Percentiles rank a stretch among this genome's conserved stretches.
These are phyloP conservation scores for Salvator merianae DNA, from an alignment of 2,113 vertebrate species.

Conservation along the genomic window DNA sequence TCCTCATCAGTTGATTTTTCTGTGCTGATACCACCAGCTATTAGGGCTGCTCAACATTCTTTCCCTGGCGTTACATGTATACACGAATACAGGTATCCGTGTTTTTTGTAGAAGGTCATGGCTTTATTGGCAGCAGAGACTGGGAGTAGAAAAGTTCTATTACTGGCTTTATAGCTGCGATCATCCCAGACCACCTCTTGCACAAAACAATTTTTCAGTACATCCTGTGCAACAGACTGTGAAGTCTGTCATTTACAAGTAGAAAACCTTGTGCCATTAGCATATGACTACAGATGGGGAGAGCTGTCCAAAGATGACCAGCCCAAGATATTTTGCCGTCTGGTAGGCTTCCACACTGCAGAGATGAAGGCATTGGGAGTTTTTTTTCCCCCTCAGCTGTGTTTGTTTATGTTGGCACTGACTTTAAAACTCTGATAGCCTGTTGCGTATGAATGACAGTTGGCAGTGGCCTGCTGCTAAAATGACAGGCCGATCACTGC, in stretches of 20 bases:
- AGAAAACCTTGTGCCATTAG: not conserved
- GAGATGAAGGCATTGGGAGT: not conserved
- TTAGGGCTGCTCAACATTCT: not conserved
- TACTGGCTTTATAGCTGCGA: slow-evolving; percentile 9
- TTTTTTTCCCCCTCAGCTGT: not conserved
- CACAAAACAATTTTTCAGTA: not conserved
- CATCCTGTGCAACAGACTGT: not conserved
- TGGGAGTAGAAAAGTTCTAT: not conserved
- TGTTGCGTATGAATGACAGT: too few species aligned
- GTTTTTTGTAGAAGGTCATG: not conserved
- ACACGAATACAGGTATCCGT: not conserved
- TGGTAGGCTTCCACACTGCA: not conserved
- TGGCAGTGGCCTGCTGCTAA: too few species aligned
- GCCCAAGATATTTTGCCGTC: not conserved
- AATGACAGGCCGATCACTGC: too few species aligned
- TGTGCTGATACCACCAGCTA: not conserved
- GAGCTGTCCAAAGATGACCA: slow-evolving; percentile 16
- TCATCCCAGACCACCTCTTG: not conserved
- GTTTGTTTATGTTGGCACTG: not conserved
- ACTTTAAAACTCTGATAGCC: too few species aligned
- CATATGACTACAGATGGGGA: not conserved
- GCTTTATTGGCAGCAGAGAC: not conserved
- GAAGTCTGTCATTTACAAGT: not conserved
- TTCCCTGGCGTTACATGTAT: not conserved
- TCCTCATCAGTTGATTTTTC: not conserved